phyloP scores from a whole-genome alignment of 2,113 vertebrate genomes.

The Delphinapterus leucas region DNA sequence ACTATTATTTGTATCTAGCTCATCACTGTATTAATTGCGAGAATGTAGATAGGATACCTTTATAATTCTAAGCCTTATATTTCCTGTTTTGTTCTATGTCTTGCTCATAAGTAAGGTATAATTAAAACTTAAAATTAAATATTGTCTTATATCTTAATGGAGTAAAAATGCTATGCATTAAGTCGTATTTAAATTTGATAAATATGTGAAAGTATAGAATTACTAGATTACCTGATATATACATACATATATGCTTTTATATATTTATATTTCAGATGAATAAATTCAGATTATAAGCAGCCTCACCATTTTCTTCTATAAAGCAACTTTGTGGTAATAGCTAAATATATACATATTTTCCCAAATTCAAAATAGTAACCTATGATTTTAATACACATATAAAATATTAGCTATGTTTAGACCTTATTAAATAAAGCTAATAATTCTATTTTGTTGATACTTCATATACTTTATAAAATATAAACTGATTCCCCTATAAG shows the following conservation, averaged over 20 bases:
- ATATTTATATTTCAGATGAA: slow-evolving; percentile 2
- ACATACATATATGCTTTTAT: background rate
- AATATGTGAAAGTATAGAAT: background rate
- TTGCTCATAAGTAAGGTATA: background rate
- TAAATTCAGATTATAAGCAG: slow-evolving; percentile 4
- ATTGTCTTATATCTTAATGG: background rate
- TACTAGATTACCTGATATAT: background rate
- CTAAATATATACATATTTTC: background rate
- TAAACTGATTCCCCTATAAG: background rate
- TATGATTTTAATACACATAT: background rate
- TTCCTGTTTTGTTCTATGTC: background rate
- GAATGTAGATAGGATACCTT: background rate
- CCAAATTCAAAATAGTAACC: background rate
- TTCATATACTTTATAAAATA: background rate
- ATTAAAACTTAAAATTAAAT: slow-evolving; percentile 35
- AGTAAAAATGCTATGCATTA: slow-evolving; percentile 2
- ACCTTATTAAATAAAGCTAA: background rate
- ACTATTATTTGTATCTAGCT: background rate
- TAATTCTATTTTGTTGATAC: background rate
- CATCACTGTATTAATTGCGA: slow-evolving; percentile 11
- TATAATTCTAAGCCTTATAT: background rate
- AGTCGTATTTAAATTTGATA: slow-evolving; percentile 6
- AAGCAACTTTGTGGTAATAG: background rate
- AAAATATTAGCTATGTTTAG: background rate
- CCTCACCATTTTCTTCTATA: background rate